These are phyloP conservation scores for Australoheros facetus DNA, from an alignment of 2,797 vertebrate species.

Conservation along the genomic window DNA sequence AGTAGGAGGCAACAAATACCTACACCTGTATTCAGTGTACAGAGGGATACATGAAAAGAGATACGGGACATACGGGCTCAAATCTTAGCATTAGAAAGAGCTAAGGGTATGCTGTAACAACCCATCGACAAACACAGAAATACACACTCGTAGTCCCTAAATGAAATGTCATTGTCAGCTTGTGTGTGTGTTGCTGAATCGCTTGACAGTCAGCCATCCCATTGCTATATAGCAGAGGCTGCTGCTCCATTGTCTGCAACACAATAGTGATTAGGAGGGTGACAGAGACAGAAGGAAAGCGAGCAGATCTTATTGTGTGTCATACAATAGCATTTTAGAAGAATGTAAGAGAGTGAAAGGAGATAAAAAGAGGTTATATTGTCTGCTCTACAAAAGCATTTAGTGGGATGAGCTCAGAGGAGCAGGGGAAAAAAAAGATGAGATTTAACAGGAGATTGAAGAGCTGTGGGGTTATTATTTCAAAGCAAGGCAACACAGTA, in stretches of 20 bases:
- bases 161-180: constrained; percentile 60
- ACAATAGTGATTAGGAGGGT: constrained; percentile 72
- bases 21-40: constrained; percentile 16
- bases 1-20: constrained; percentile 19
- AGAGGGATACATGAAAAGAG: constrained; percentile 26
- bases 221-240: constrained; percentile 50
- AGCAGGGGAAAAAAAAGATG: constrained; percentile 15
- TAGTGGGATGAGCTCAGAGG: constrained; percentile 39
- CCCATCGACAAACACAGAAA: constrained; percentile 22
- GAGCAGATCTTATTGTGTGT: constrained; percentile 69
- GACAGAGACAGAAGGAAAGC: constrained; percentile 63
- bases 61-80: constrained; percentile 27
- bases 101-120: constrained; percentile 16
- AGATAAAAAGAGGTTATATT: constrained; percentile 51
- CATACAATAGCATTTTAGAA: constrained; percentile 60
- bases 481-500: constrained; percentile 19
- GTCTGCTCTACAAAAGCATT: constrained; percentile 48
- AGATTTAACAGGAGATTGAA: constrained; percentile 59
- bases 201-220: constrained; percentile 59
- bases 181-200: constrained; percentile 38
- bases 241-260: constrained; percentile 66
- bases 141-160: constrained; percentile 39
- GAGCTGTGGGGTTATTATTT: constrained; percentile 42
- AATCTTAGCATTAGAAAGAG: constrained; percentile 42
- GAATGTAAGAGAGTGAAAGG: constrained; percentile 38